These are phyloP conservation scores for Caenorhabditis sp. DNA, from an alignment of 2,888 invertebrate species.

Conservation along the genomic window DNA sequence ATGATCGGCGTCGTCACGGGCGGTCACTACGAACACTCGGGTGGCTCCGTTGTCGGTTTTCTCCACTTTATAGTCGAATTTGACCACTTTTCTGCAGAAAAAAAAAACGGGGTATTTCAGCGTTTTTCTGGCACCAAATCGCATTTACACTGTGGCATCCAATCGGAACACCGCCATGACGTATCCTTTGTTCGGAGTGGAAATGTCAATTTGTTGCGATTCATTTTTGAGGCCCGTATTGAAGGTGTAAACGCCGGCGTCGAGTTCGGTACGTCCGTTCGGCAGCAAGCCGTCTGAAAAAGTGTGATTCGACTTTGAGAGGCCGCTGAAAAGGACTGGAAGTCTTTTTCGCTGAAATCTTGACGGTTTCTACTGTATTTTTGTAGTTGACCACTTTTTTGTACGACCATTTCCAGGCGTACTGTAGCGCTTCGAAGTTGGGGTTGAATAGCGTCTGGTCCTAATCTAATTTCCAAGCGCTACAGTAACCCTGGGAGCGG, in stretches of 20 bases:
- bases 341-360: background rate
- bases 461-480: no score
- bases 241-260: conserved; percentile 58
- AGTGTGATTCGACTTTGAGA: no score
- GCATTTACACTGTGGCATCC: conserved; percentile 46
- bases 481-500: no score
- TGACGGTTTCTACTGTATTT: no score
- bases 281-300: conserved; percentile 47
- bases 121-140: background rate
- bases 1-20: conserved; percentile 53
- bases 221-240: conserved; percentile 47
- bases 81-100: conserved; percentile 43
- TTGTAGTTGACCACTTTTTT: no score
- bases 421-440: no score
- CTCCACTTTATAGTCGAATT: conserved; percentile 66
- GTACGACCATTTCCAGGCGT: no score
- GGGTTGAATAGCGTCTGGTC: no score
- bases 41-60: conserved; percentile 73
- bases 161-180: conserved; percentile 66
- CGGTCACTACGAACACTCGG: conserved; percentile 67
- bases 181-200: conserved; percentile 63
- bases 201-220: conserved; percentile 47
- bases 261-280: conserved; percentile 56
- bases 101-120: conserved; percentile 6
- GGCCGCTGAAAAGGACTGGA: background rate